Base-by-base conservation (phyloP, 2,888 invertebrate genomes). In the Lochmaea crataegi region DNA sequence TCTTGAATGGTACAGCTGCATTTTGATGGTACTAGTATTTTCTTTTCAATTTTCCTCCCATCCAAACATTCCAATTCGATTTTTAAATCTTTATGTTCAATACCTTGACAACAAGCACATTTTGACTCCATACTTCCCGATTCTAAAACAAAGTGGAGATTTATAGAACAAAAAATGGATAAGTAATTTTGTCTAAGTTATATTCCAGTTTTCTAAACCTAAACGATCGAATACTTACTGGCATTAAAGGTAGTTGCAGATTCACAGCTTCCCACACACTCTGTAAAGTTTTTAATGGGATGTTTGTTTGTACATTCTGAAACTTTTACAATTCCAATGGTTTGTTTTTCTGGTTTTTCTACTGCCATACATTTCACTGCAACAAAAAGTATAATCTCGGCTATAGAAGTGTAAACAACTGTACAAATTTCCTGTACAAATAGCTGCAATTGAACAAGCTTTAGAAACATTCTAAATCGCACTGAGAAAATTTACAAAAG, bases 241-340 rank as follows among this genome's bases (percentile, higher is more conserved):
- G 88, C 85, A 81, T 93, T 92, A 78, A 91, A 94, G n/a, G 89
- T 85, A 0, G 93, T 92, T 18, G 91, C 90, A 0, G 94, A 94
- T 76, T 89, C 87, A 81, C 95, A 95, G 14, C 87, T 83, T 0
- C 95, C 95, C 65, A 89, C 88, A 80, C 95, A 95, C 85, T 94
- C 92, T 10, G 90, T 91, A 81, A 94, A 90, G 6, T 90, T 91
- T 5, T 80, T 77, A 18, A 94, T 87, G 0, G 91, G 88, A 68
- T 88, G 82, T 32, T 86, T 84, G 86, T 95, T 95, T 75, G 87
- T 86, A 84, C 95, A 95, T 1, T 86, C 78, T 0, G 93, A 94
- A 9, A 88, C 82, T 72, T 88, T 87, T 7, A 95, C 83, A 75
- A 93, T 82, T 0, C 91, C 91, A 66, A 91, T 82, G 0, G 94